Evolutionary conservation across 2,797 vertebrate genomes (phyloP), one percentile per base, ranked within the genome.

Genomic region (Chelmon rostratus): DNA sequence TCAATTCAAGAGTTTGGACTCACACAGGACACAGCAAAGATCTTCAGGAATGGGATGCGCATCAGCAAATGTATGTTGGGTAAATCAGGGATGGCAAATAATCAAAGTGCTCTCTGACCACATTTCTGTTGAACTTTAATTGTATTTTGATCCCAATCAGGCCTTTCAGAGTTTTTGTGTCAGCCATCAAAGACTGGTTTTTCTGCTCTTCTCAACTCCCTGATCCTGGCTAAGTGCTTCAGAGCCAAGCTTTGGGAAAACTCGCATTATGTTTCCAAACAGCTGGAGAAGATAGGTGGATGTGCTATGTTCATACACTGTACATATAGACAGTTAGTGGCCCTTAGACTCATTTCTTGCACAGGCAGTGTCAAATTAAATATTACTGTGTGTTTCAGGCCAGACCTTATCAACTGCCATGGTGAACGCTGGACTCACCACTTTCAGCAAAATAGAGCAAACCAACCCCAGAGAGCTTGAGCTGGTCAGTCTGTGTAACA

Each of bases 221-320:
- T 98, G 93, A 96, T 97, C 91, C 93, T 99, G 94, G 96, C 97
- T 0, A 99, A 99, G 87, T 99, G 98, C 93, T 99, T 99, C 93
- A 95, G 95, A 83, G 97, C 97, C 89, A 98, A 94, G 90, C 95
- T 99, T 86, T 99, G 98, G 98, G 98, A 99, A 93, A 97, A 99
- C 90, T 99, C 98, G 2, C 91, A 92, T 5, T 97, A 96, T 67
- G 92, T 99, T 72, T 98, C 98, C 79, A 99, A 96, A 91, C 98
- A 99, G 82, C 85, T 99, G 91, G 98, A 99, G 89, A 99, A 98
- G 95, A 99, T 99, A 85, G 98, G 98, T 99, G 91, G 12, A 93
- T 47, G 19, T 54, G 3, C 23, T 6, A 3, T 69, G 37, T 64
- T 1, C 23, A 12, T 33, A 21, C 25, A 13, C 1, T 18, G 15